These are phyloP conservation scores for Mesorhabditis belari DNA, from an alignment of 2,888 invertebrate genomes.

Conservation along the genomic window DNA sequence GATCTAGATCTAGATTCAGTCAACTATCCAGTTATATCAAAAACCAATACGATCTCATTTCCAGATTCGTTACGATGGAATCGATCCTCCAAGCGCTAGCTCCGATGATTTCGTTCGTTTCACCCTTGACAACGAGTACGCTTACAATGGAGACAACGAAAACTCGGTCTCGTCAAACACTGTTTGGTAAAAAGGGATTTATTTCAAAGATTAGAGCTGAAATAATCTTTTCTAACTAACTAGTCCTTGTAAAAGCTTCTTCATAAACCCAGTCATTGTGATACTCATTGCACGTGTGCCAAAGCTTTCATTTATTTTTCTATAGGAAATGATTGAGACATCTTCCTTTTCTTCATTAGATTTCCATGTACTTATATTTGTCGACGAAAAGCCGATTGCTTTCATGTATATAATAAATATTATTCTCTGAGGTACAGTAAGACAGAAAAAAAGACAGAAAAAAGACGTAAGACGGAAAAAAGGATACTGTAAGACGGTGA, in stretches of 20 bases:
- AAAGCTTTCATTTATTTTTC: neutral
- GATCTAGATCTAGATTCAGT: no score
- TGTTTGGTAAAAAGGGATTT: neutral
- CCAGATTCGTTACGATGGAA: neutral
- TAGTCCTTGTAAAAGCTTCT: neutral
- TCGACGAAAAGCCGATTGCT: neutral
- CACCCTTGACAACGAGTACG: neutral
- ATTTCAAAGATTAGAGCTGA: no score
- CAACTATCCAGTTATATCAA: no score
- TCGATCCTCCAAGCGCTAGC: neutral
- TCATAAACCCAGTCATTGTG: neutral
- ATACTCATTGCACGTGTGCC: neutral
- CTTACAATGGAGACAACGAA: neutral
- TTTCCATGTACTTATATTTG: neutral
- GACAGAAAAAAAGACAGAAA: no score
- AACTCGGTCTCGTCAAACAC: neutral
- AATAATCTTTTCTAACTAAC: no score
- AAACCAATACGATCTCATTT: neutral
- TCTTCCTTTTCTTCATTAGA: neutral
- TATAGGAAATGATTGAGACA: no score
- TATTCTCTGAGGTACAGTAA: no score
- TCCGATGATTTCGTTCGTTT: neutral
- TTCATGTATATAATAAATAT: neutral
- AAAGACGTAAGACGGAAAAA: no score
- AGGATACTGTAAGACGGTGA: no score